phyloP scores from a whole-genome alignment of 2,113 vertebrate species.

The Andinoacara biseriatus region DNA sequence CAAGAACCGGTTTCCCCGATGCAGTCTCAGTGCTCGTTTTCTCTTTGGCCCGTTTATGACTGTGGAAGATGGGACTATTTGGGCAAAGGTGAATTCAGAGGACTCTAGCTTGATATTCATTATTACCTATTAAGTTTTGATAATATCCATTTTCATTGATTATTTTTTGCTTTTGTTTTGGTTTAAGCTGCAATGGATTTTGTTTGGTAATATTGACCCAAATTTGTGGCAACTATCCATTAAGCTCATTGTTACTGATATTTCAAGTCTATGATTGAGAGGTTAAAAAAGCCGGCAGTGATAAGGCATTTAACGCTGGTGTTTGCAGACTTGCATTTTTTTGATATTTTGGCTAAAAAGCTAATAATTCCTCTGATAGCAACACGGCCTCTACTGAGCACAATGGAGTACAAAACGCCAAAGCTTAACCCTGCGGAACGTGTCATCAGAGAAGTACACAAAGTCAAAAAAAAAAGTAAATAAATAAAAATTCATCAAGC shows the following conservation, averaged over 20 bases:
- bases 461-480: neutral
- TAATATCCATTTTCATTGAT: neutral
- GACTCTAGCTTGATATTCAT: slow-evolving; percentile 1
- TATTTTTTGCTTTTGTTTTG: neutral
- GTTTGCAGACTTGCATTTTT: slow-evolving; percentile 1
- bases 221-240: neutral
- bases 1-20: neutral
- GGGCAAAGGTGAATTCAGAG: slow-evolving; percentile 59
- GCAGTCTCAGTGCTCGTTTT: slow-evolving; percentile 35
- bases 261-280: neutral
- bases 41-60: slow-evolving; percentile 13
- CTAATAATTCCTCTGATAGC: neutral
- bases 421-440: slow-evolving; percentile 20
- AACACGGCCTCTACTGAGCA: neutral
- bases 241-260: neutral
- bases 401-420: neutral
- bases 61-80: slow-evolving; percentile 14
- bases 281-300: neutral
- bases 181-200: neutral
- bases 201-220: neutral
- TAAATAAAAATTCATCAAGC: neutral
- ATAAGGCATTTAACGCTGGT: slow-evolving; percentile 1
- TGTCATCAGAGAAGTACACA: neutral
- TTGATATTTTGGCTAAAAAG: neutral
- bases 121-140: neutral